phyloP scores from a whole-genome alignment of 2,888 invertebrate genomes.

The Lamellibrachia columna region DNA sequence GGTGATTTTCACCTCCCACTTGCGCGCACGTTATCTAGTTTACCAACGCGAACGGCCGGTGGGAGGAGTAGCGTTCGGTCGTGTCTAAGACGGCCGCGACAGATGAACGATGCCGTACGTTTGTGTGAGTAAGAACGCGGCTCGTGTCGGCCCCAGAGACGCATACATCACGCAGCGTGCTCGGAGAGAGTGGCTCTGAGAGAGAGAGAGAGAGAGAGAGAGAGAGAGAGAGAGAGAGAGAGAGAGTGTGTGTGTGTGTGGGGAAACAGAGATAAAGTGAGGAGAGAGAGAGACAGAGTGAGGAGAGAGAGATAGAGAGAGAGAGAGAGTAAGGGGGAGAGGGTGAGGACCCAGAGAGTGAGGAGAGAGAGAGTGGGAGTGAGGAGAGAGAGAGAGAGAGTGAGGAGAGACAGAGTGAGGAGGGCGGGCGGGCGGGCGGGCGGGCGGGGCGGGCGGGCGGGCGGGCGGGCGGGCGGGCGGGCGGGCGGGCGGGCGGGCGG shows the following conservation, averaged over 20 bases:
- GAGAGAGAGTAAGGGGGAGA: slow-evolving; percentile 6
- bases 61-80: not conserved
- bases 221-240: not conserved
- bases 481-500: too few relatives aligned
- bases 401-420: too few relatives aligned
- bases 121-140: slow-evolving; percentile 10
- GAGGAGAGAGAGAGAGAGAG: too few relatives aligned
- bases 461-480: too few relatives aligned
- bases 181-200: not conserved
- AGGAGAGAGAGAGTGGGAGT: too few relatives aligned
- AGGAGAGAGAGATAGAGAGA: slow-evolving; percentile 17
- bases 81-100: not conserved
- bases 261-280: not conserved
- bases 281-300: not conserved
- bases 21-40: slow-evolving; percentile 9
- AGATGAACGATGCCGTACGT: slow-evolving; percentile 6
- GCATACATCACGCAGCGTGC: not conserved
- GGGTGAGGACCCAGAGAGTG: too few relatives aligned
- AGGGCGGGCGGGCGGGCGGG: too few relatives aligned
- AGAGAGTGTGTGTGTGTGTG: not conserved
- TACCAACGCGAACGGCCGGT: not conserved
- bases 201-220: slow-evolving; percentile 17
- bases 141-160: not conserved
- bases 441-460: too few relatives aligned
- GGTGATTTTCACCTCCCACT: slow-evolving; percentile 16